Evolutionary conservation across 2,113 vertebrate genomes (phyloP).

Genomic region (Scomber scombrus): DNA sequence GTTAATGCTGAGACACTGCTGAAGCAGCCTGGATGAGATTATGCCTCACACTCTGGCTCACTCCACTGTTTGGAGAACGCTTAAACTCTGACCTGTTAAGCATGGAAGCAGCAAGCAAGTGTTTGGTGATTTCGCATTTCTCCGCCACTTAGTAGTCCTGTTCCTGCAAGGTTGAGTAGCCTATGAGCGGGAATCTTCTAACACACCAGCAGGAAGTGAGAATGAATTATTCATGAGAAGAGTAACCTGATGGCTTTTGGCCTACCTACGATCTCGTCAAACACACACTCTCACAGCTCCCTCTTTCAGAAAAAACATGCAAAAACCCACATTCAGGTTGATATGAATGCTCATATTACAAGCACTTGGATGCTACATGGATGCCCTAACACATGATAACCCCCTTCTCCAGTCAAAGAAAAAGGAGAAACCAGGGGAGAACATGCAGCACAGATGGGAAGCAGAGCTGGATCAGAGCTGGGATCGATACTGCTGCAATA

Average conservation of each 20-base stretch:
- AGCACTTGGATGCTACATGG: neutral
- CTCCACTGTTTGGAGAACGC: constrained; percentile 68
- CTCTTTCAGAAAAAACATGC: constrained; percentile 6
- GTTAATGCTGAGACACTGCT: constrained; percentile 69
- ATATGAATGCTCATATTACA: neutral
- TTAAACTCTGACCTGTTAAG: constrained; percentile 75
- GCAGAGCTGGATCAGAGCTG: constrained; percentile 60
- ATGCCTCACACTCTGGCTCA: constrained; percentile 45
- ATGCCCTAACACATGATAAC: neutral
- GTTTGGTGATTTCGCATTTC: constrained; percentile 63
- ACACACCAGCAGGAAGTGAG: constrained; percentile 60
- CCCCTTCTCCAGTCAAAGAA: constrained; percentile 32
- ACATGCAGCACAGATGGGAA: constrained; percentile 63
- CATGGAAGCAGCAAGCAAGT: constrained; percentile 41
- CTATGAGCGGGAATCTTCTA: constrained; percentile 61
- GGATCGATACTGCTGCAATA: constrained; percentile 76
- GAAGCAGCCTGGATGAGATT: constrained; percentile 72
- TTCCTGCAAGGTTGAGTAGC: constrained; percentile 32
- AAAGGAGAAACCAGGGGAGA: constrained; percentile 38
- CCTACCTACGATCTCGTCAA: constrained; percentile 48
- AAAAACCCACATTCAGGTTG: constrained; percentile 19
- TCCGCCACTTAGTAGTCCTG: constrained; percentile 57
- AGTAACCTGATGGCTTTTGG: constrained; percentile 47
- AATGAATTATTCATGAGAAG: constrained; percentile 74
- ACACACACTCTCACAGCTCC: constrained; percentile 1